These are phyloP conservation scores for Dilophus febrilis DNA, from an alignment of 2,888 invertebrate species.

Conservation along the genomic window DNA sequence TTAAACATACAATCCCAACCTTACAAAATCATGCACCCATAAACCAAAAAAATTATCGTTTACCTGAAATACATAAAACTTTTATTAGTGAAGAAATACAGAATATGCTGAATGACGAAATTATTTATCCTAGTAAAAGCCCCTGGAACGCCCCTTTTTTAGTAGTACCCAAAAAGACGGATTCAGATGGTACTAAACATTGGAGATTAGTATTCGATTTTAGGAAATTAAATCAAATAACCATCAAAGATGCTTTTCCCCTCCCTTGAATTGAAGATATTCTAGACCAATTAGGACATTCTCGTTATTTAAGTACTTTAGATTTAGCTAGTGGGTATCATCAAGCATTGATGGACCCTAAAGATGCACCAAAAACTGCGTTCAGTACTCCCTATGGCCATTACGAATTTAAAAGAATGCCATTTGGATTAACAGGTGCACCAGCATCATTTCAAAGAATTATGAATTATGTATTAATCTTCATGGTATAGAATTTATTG, in stretches of 20 bases:
- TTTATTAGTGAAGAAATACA: slow-evolving; percentile 13
- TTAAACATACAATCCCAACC: not conserved
- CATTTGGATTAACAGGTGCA: no score
- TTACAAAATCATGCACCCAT: slow-evolving; percentile 2
- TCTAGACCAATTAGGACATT: no score
- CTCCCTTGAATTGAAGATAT: no score
- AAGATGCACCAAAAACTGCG: no score
- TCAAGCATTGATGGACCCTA: no score
- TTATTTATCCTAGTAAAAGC: slow-evolving; percentile 14
- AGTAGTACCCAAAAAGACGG: slow-evolving; percentile 19
- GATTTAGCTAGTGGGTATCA: slow-evolving; percentile 24
- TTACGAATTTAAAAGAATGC: no score
- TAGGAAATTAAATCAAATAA: no score
- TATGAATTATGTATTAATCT: slow-evolving; percentile 22
- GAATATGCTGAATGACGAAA: slow-evolving; percentile 15
- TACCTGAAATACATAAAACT: slow-evolving; percentile 6
- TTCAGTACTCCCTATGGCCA: no score
- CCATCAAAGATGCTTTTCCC: no score
- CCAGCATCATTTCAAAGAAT: no score
- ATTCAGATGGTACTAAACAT: slow-evolving; percentile 15
- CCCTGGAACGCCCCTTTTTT: slow-evolving; percentile 14
- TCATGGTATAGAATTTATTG: slow-evolving; percentile 22
- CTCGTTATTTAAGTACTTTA: slow-evolving; percentile 20
- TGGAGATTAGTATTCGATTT: no score
- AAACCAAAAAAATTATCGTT: slow-evolving; percentile 5